Conservation (phyloP, 2,113 vertebrate species). For the Rynchops niger region DNA sequence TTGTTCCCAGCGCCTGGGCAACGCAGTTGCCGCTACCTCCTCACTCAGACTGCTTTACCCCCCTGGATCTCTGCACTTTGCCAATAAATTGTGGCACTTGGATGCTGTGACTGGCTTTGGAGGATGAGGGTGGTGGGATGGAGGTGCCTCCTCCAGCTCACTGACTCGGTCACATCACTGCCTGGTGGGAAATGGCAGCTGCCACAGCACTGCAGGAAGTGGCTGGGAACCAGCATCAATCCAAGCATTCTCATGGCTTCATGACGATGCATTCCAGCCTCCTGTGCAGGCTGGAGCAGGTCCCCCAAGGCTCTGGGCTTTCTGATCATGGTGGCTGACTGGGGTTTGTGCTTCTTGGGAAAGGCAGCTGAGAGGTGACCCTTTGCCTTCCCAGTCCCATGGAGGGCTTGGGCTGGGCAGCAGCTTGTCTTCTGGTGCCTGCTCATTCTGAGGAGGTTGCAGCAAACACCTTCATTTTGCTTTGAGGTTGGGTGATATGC, state of each 20-base stretch:
- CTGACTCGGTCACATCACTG: accelerated
- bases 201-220: neutral
- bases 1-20: neutral
- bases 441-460: neutral
- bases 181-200: neutral
- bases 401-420: neutral
- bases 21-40: neutral
- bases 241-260: accelerated
- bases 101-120: neutral
- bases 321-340: accelerated
- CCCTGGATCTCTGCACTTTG: neutral
- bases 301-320: neutral
- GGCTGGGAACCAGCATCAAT: neutral
- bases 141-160: neutral
- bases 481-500: neutral
- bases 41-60: neutral
- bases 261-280: neutral
- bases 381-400: accelerated
- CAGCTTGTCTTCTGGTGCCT: neutral
- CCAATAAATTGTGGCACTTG: neutral
- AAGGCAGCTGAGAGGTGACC: neutral
- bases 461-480: neutral
- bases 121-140: neutral
- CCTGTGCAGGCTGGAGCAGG: neutral
- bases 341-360: neutral